These are phyloP conservation scores for Tubiluchus corallicola DNA, from an alignment of 2,888 invertebrate species.

Conservation along the genomic window DNA sequence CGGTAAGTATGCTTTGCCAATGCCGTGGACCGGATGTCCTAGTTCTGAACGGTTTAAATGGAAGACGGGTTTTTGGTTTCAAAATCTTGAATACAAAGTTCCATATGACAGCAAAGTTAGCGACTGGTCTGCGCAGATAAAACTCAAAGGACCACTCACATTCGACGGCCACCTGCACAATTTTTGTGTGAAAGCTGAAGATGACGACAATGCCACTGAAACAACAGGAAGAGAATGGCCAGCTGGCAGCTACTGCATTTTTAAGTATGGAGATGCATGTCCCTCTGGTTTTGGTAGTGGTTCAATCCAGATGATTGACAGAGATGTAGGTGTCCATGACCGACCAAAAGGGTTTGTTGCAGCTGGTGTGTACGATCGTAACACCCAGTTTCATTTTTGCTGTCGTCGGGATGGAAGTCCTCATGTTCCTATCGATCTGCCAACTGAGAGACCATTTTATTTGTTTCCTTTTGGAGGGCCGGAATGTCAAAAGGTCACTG, in stretches of 20 bases:
- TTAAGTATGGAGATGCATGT: conserved; percentile 15
- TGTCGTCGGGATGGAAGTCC: conserved; percentile 18
- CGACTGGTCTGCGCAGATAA: conserved; percentile 17
- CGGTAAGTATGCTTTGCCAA: conserved; percentile 18
- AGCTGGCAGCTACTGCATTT: conserved; percentile 18
- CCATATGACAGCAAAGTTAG: conserved; percentile 15
- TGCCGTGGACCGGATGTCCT: conserved; percentile 18
- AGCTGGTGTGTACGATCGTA: conserved; percentile 11
- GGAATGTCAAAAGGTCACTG: conserved; percentile 18
- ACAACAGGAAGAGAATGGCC: conserved; percentile 13
- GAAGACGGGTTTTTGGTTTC: conserved; percentile 16
- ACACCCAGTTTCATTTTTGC: conserved; percentile 18
- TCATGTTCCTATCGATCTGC: conserved; percentile 16
- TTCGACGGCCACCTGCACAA: conserved; percentile 16
- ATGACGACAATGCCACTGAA: conserved; percentile 9
- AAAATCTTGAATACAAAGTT: conserved; percentile 16
- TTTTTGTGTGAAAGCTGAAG: conserved; percentile 15
- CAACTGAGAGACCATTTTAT: conserved; percentile 17
- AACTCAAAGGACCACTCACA: conserved; percentile 15
- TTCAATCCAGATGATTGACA: conserved; percentile 17
- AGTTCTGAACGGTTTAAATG: conserved; percentile 13
- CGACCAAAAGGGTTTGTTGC: conserved; percentile 12
- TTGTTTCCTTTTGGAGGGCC: conserved; percentile 16
- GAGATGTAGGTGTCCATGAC: conserved; percentile 10
- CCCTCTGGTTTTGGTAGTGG: conserved; percentile 16